A percentile compares a stretch with the other conserved stretches of the same genome.
These are phyloP conservation scores for Cerceris rybyensis DNA, from an alignment of 2,888 invertebrate species.

Conservation along the genomic window DNA sequence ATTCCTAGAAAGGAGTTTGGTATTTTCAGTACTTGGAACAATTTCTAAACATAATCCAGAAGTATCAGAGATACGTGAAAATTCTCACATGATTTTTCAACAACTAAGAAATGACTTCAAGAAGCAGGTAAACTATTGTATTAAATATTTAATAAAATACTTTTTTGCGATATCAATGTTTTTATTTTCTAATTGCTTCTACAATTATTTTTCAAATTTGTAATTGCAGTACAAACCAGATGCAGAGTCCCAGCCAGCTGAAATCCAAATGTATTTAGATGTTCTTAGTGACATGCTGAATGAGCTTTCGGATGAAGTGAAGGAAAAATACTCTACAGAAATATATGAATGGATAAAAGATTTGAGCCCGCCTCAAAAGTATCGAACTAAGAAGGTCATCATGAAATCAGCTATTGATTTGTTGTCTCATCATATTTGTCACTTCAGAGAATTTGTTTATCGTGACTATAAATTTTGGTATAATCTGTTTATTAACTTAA, in stretches of 20 bases:
- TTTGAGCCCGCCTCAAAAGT: conserved; percentile 39
- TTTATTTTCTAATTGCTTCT: conserved; percentile 12
- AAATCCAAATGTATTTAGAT: conserved; percentile 68
- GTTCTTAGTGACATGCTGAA: conserved; percentile 64
- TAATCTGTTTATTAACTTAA: conserved; percentile 46
- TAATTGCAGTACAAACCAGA: conserved; percentile 53
- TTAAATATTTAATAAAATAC: background rate
- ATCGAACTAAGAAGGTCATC: conserved; percentile 32
- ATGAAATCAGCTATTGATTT: conserved; percentile 63
- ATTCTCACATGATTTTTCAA: conserved; percentile 31
- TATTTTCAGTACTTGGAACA: conserved; percentile 59
- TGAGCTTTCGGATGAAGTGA: conserved; percentile 46
- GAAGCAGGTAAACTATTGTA: conserved; percentile 46
- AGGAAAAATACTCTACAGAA: conserved; percentile 14
- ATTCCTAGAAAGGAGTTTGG: conserved; percentile 59
- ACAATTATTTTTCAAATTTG: no score
- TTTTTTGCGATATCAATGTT: background rate
- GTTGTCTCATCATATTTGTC: conserved; percentile 58
- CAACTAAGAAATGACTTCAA: conserved; percentile 57
- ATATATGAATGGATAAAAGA: conserved; percentile 59
- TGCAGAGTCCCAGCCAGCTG: conserved; percentile 29
- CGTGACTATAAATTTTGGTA: conserved; percentile 73
- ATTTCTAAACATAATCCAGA: conserved; percentile 61
- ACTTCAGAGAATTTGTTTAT: conserved; percentile 64
- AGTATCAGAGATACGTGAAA: background rate